Evolutionary conservation across 2,888 invertebrate species (phyloP), one percentile per base, ranked within the genome.

Genomic region (Galeruca laticollis): DNA sequence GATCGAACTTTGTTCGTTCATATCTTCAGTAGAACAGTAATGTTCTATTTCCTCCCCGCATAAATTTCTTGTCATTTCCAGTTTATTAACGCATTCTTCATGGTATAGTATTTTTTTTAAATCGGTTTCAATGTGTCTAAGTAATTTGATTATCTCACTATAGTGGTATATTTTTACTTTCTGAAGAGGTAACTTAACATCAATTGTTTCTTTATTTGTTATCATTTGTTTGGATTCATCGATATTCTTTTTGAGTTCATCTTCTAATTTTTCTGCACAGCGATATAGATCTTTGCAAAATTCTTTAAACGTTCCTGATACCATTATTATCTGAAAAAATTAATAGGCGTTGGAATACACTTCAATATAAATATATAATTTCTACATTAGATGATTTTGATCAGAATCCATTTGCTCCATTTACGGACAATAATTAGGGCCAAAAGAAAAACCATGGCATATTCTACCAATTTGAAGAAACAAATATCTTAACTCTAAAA

Each of bases 161-260:
- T 66, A 66, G 13, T 66, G 66, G 35, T 66, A 66, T 9, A 66
- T 35, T 37, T 66, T 66, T 10, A 66, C 66, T 37, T 66, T 66
- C 21, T 66, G 59, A 21, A 66, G 33, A 13, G 66, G 66, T 18
- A 66, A 31, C 26, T 66, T 59, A 9, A 66, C 60, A 26, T 66
- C 66, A 20, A 66, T 49, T 2, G 66, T 66, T 51, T 66, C 66
- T 11, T 15, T 51, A n/a, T 59, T 66, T 51, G 37, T 35, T 21
- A 66, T 59, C 11, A 54, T 9, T n/a, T 66, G 21, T 26, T 66
- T 33, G 1, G 37, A 31, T 4, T 11, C 31, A n/a, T 33, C 21
- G n/a, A 66, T 11, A 3, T 59, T 60, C 2, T 9, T 31, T 31
- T 59, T 51, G 0, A 66, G 15, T 11, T 60, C 66, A 6, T 51